Evolutionary conservation across 2,888 invertebrate genomes (phyloP), one percentile per base, ranked within the genome.

Genomic region (Crioceris asparagi): DNA sequence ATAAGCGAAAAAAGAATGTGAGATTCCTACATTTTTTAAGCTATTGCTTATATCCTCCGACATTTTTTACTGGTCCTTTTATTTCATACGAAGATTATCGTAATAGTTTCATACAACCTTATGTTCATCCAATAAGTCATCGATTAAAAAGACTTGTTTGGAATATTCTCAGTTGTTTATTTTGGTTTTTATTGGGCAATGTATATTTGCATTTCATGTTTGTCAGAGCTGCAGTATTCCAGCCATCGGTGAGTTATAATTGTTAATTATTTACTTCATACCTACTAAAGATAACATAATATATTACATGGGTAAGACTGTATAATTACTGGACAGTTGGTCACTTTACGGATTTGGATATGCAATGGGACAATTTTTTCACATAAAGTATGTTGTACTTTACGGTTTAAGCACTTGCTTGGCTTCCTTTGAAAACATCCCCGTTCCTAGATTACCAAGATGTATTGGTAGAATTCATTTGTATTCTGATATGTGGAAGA

Each of bases 401-500:
- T 97, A 93, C 66, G 96, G 96, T 0, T 61, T 87, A 17, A 75
- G 82, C 8, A 74, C 81, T 32, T 74, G 78, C 33, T 70, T 92
- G 53, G 62, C 68, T 3, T 64, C 65, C 40, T 61, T 61, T 38
- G 65, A 67, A 32, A 62, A 64, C 25, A 63, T 66, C 27, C 46
- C 51, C 31, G 64, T 65, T 4, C 66, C 69, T 11, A 55, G 61
- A 29, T 63, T 70, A 29, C 71, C 74, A 0, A 67, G 68, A 50
- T 97, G 97, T 60, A 85, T 96, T 44, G 85, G 85, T 12, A 72
- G 91, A 47, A 80, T 96, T 45, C 87, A 92, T 67, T 74, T 87
- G 16, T 96, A 93, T 65, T 92, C 96, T 0, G 83, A 91, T 54
- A 90, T 97, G 85, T 97, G 97, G 96, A 84, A 88, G 66, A 77